Evolutionary conservation across 1,140 invertebrate species (phyloP), one percentile per base, ranked within the genome.

Genomic region (Ganaspis sp.): DNA sequence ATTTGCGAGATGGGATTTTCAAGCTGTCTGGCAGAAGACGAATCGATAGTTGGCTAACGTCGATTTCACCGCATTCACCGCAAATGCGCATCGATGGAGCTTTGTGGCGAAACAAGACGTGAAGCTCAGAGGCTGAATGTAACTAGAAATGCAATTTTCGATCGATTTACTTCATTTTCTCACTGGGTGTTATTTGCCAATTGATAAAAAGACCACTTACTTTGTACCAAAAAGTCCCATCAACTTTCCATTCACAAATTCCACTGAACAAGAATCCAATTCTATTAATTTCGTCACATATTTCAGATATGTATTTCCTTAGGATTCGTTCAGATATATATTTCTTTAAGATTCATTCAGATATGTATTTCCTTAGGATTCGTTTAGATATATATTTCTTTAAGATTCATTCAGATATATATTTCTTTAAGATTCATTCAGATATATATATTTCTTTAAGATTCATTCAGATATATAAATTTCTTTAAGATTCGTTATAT

Each of bases 81-180:
- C 58, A 64, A 64, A 64, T 64, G 58, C 58, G 58, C 58, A 64
- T 64, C 58, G 58, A 64, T 64, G 58, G 58, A 64, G 58, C 58
- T 64, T 64, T 29, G 58, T 29, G 58, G 58, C 26, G 23, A 64
- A 64, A 64, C 58, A 64, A 64, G 58, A 64, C 58, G 58, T 29
- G 58, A 64, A 64, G 58, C 58, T 64, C 58, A 64, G 58, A 64
- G 26, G 58, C 58, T 64, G 26, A 29, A 64, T 64, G 58, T 64
- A 64, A 64, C 58, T 64, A 64, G 58, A 29, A 64, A 29, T 29
- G 58, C 23, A 64, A 64, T 64, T 64, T 64, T 64, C 58, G 15
- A 29, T 64, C 58, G 58, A 64, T 64, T 64, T 64, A 64, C 23
- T 64, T 64, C 58, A 64, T 26, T 64, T 64, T 64, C 58, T 64